Percentiles rank a stretch among this genome's conserved stretches.
Evolutionary conservation across 2,113 vertebrate genomes (phyloP).

Genomic region (Petroica traversi): DNA sequence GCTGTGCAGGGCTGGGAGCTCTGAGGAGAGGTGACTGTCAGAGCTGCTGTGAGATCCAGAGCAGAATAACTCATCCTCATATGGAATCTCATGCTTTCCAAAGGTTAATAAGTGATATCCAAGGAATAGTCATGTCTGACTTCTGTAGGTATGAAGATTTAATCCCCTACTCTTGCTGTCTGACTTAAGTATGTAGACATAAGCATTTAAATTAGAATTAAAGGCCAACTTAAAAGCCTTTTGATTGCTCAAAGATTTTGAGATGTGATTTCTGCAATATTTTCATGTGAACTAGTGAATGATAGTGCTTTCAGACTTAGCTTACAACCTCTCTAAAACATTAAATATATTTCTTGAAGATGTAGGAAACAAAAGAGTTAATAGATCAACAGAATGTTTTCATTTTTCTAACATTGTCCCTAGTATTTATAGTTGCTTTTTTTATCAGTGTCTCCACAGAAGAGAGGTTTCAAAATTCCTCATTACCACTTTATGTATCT

Average conservation of each 20-base stretch:
- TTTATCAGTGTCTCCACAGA: not conserved
- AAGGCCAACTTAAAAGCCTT: not conserved
- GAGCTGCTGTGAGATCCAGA: not conserved
- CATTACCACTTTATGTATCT: not conserved
- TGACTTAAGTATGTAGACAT: not conserved
- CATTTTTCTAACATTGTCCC: not conserved
- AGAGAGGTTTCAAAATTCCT: not conserved
- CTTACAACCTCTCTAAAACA: not conserved
- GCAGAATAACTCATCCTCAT: not conserved
- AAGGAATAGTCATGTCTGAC: not conserved
- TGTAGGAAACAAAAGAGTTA: not conserved
- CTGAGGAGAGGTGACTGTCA: not conserved
- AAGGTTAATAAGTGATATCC: not conserved
- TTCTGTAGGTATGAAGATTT: not conserved
- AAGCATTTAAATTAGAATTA: not conserved
- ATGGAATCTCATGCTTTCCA: not conserved
- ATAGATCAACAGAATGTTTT: not conserved
- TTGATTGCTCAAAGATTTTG: not conserved
- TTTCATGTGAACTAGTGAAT: not conserved
- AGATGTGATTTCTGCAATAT: not conserved
- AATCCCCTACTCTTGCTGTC: not conserved
- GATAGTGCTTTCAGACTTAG: not conserved
- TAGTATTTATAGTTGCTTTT: not conserved
- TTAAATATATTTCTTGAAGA: not conserved
- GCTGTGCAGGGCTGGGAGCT: not conserved